Conservation (phyloP, 1,140 invertebrate genomes). For the Pseudomyrmex flavicornis region DNA sequence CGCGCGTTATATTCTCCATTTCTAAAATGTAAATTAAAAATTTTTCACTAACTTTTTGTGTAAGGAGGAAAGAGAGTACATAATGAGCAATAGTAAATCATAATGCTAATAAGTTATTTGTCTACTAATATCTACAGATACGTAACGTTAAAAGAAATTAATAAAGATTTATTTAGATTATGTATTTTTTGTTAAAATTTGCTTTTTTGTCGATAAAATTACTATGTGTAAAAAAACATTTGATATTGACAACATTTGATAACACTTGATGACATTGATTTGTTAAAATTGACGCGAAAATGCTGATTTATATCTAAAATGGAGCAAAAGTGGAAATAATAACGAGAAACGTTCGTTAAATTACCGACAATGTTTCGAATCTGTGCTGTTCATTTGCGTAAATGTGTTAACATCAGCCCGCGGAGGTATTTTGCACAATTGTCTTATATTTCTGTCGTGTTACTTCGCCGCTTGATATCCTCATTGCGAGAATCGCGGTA, state of each 20-base stretch:
- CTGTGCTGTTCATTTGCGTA: conserved; percentile 14
- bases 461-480: conserved; percentile 43
- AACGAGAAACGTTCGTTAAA: conserved; percentile 31
- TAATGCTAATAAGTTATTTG: no score
- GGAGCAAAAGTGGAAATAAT: conserved; percentile 1
- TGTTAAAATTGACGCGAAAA: background rate
- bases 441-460: conserved; percentile 39
- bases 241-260: no score
- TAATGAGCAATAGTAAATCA: no score
- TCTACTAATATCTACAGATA: no score
- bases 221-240: no score
- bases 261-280: no score
- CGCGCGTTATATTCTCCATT: background rate
- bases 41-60: no score
- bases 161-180: no score
- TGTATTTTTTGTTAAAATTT: no score
- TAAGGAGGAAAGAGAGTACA: no score
- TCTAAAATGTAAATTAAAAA: background rate
- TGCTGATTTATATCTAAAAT: conserved; percentile 16
- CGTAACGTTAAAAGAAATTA: no score
- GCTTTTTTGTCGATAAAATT: no score
- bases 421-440: conserved; percentile 44
- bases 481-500: conserved; percentile 39
- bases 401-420: conserved; percentile 35
- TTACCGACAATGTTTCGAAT: conserved; percentile 28